These are phyloP conservation scores for Artibeus jamaicensis DNA, from an alignment of 2,797 vertebrate species.

Conservation along the genomic window DNA sequence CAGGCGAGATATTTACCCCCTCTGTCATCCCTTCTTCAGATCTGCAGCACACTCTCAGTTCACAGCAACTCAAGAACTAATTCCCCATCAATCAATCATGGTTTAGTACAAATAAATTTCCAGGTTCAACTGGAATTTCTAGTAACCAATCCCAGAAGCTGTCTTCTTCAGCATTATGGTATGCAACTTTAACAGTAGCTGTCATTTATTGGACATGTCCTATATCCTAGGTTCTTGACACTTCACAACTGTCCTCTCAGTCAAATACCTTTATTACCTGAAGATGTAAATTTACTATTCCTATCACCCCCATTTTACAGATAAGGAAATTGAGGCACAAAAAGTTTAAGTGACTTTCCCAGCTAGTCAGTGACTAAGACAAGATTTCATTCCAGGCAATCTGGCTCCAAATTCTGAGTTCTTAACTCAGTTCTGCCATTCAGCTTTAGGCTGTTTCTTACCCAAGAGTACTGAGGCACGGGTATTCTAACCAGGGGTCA, in stretches of 20 bases:
- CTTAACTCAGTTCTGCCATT: background rate
- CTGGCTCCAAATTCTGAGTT: background rate
- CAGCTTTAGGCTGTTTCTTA: background rate
- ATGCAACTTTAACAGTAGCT: background rate
- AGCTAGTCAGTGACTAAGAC: background rate
- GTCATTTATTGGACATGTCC: background rate
- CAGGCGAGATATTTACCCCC: background rate
- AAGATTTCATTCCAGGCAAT: background rate
- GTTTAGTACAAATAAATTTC: background rate
- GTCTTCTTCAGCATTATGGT: background rate
- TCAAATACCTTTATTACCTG: background rate
- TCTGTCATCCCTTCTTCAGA: background rate
- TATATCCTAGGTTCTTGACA: background rate
- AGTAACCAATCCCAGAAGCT: background rate
- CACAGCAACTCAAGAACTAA: background rate
- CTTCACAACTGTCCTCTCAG: background rate
- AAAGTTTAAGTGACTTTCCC: background rate
- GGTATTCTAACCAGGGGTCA: background rate
- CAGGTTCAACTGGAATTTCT: background rate
- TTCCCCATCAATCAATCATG: background rate
- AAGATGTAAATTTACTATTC: background rate
- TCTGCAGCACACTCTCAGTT: background rate
- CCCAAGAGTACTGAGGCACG: background rate
- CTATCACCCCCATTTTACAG: background rate
- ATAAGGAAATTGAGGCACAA: background rate